A percentile compares a stretch with the other conserved stretches of the same genome.
Evolutionary conservation across 2,888 invertebrate genomes (phyloP).

Genomic region (Coenonympha glycerion): DNA sequence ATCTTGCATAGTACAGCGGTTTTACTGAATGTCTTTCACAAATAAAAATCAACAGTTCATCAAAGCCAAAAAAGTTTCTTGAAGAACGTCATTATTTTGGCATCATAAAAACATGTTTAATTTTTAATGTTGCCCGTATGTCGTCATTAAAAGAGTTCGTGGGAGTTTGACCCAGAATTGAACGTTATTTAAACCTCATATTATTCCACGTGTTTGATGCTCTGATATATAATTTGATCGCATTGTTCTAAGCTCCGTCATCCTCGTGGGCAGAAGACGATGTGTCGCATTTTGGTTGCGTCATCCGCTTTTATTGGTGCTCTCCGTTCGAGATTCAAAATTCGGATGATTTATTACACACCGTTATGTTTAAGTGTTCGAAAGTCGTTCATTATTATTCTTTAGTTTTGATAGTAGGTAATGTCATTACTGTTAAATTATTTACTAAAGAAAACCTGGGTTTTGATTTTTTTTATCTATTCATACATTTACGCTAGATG

Average conservation of each 20-base stretch:
- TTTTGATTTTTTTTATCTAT: no score
- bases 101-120: neutral
- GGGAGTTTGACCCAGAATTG: conserved; percentile 3
- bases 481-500: no score
- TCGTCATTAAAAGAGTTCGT: neutral
- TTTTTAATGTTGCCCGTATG: neutral
- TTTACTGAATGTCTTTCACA: no score
- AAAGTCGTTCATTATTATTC: neutral
- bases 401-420: neutral
- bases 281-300: conserved; percentile 10
- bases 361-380: neutral
- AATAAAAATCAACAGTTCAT: no score
- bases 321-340: neutral
- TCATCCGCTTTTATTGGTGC: conserved; percentile 15
- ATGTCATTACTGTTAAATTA: no score
- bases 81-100: neutral
- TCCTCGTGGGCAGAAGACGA: neutral
- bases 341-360: conserved; percentile 10
- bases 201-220: neutral
- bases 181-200: neutral
- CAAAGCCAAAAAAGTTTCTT: no score
- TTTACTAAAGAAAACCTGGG: no score
- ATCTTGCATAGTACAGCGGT: no score
- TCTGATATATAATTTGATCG: conserved; percentile 1
- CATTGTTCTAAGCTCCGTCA: conserved; percentile 4